Base-by-base conservation (phyloP, 2,888 invertebrate species). In the Leptinotarsa tumamoca region DNA sequence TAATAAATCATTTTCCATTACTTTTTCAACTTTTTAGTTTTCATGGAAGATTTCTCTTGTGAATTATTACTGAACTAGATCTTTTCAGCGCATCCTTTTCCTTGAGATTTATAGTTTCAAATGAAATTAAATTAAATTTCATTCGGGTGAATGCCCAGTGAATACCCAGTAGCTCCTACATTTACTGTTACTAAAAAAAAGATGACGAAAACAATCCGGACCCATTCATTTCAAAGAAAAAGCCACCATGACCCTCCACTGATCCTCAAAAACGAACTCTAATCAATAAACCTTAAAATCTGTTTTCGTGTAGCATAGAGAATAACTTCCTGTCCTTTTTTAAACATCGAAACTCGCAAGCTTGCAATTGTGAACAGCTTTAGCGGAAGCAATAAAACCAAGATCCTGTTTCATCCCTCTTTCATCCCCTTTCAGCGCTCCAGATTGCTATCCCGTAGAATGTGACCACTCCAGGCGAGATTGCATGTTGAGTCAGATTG, bases 371-470 rank as follows among this genome's bases (percentile, higher is more conserved):
- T 82, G 81, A 83, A 82, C 83, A 83, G 80, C 80, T 84, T 84
- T 82, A 83, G 82, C 84, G 84, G 85, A 85, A 84, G 84, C 80
- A 80, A 82, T 84, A 85, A 85, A 84, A 80, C 79, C 80, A 58
- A 81, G 82, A 80, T 82, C 80, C 79, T 76, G 77, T 81, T 81
- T 82, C 85, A 83, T 84, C 83, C 83, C 83, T 70, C 50, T 61
- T 61, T 58, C 77, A 77, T 77, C 82, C 74, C 76, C 76, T 76
- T 76, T 77, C 72, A 72, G 74, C 67, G 68, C 73, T 77, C 74
- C 77, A 78, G 80, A 80, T 80, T 80, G 77, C 71, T 74, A 76
- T 77, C 78, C 74, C 75, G 68, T 77, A 82, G 83, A 84, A 83
- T 84, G 84, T 83, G 83, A 83, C 78, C 77, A 72, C 77, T 80